A percentile compares a stretch with the other conserved stretches of the same genome.
These are phyloP conservation scores for Amblyraja radiata DNA, from an alignment of 2,797 vertebrate species.

Conservation along the genomic window DNA sequence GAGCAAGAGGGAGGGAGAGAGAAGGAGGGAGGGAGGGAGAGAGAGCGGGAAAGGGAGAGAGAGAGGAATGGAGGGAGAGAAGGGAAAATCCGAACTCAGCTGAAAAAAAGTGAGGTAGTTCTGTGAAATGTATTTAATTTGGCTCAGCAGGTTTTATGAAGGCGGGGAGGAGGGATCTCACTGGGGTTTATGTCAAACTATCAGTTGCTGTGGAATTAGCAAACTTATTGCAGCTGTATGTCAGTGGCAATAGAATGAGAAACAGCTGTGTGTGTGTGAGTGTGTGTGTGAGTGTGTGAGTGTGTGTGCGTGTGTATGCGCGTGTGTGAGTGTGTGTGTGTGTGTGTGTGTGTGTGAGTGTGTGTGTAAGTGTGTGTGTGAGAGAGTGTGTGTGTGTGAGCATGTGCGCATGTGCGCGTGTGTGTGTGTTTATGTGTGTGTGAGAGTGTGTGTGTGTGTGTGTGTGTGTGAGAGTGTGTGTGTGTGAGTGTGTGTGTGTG, in stretches of 20 bases:
- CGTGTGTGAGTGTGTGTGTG: neutral
- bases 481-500: neutral
- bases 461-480: neutral
- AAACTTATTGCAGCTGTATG: neutral
- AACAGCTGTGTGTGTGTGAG: neutral
- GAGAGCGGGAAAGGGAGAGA: neutral
- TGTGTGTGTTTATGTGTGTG: no score
- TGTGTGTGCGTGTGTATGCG: no score
- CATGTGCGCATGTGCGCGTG: no score
- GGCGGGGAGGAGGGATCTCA: neutral
- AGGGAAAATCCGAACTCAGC: neutral
- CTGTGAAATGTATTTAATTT: slow-evolving; percentile 14
- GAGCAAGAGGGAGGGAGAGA: neutral
- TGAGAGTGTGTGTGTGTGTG: neutral
- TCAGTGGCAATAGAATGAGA: neutral
- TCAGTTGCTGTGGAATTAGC: neutral
- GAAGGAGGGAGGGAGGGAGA: neutral
- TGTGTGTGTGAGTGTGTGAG: neutral
- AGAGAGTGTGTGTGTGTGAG: no score
- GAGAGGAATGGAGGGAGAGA: neutral
- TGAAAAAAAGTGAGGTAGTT: neutral
- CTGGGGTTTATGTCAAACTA: neutral
- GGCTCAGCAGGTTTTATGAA: neutral
- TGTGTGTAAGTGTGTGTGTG: no score
- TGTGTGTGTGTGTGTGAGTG: no score